Base-by-base conservation (phyloP, 2,797 vertebrate species). In the Sebastes hubbsi region DNA sequence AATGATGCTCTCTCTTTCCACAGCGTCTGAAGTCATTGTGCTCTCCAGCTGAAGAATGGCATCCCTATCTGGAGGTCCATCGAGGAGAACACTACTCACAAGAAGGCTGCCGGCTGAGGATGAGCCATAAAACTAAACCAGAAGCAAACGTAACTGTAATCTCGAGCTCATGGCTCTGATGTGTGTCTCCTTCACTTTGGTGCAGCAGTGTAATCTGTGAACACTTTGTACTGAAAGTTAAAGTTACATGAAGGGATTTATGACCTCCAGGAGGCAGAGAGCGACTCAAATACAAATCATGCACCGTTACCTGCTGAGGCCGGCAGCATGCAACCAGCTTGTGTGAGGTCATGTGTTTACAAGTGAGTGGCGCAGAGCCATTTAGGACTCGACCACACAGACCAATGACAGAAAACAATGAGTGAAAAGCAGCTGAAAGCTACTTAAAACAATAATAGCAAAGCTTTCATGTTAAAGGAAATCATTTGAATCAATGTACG, bases 41-140 rank as follows among this genome's bases (percentile, higher is more conserved):
- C 84, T 94, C 81, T 32, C 97, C 98, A 1, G 80, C 96, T 73
- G 81, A 95, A 36, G 95, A 95, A 32, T 99, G 98, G 98, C 97
- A 97, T 14, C 98, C 98, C 2, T 97, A 95, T 83, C 91, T 99
- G 88, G 94, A 96, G 8, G 6, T 87, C 36, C 95, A 99, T 84
- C 94, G 96, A 64, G 95, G 95, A 7, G 95, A 97, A 20, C 95
- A 95, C 58, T 99, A 99, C 86, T 88, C 94, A 74, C 75, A 91
- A 5, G 64, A 81, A 9, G 52, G 14, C 69, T 59, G 69, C 56
- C 56, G 2, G 3, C 11, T 1, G 30, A 75, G 75, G 55, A 67
- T 46, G 38, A 81, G 20, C 1, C 1, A 1, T 1, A 27, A 12
- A 38, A 75, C 6, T 11, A 38, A n/a, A 36, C 24, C 55, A 42